phyloP scores from a whole-genome alignment of 2,888 invertebrate species.

The Rotaria macrura region DNA sequence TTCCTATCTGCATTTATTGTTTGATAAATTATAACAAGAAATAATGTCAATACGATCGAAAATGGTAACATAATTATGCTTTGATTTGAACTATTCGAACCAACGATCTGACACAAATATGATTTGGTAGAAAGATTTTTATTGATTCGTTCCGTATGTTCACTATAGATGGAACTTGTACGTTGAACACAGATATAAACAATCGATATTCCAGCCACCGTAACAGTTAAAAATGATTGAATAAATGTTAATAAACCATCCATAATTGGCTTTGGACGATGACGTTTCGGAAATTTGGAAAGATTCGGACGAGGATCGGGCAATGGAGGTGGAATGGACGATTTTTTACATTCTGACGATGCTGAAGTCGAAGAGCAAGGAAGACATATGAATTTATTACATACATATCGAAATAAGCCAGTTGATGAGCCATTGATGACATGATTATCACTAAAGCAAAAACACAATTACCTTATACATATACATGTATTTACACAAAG shows the following conservation, averaged over 20 bases:
- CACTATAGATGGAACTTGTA: background rate
- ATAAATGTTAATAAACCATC: constrained; percentile 1
- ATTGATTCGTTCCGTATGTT: background rate
- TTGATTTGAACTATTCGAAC: background rate
- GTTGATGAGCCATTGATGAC: background rate
- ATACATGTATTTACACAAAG: too few species aligned
- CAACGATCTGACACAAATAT: background rate
- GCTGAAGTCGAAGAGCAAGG: background rate
- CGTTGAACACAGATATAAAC: constrained; percentile 17
- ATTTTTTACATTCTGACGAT: background rate
- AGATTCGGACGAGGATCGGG: background rate
- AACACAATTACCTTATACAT: too few species aligned
- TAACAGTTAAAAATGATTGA: background rate
- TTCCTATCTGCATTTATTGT: background rate
- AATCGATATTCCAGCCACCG: background rate
- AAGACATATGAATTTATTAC: background rate
- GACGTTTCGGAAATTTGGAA: background rate
- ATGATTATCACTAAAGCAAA: background rate
- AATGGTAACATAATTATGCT: constrained; percentile 14
- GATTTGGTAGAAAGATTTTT: background rate
- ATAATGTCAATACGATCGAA: background rate
- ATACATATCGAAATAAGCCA: background rate
- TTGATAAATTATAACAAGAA: background rate
- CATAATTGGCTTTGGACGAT: background rate
- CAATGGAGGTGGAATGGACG: background rate